Evolutionary conservation across 30 jellyfish, hydroid and myxozoan genomes (phyloP).

Genomic region (Rhopilema esculentum): DNA sequence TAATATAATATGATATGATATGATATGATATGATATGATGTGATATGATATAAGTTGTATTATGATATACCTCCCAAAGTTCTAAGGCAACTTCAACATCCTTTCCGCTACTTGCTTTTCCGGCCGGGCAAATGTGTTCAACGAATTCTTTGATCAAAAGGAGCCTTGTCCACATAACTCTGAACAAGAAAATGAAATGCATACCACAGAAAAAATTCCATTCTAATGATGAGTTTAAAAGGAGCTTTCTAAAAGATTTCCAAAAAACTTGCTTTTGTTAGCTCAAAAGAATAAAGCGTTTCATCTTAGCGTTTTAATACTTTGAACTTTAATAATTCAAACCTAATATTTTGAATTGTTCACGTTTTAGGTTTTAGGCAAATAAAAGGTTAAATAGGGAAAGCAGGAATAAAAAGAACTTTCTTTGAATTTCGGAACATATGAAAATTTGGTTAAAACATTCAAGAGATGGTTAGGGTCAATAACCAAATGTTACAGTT

Average conservation of each 20-base stretch:
- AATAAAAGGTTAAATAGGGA: too few species aligned
- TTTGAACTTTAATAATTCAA: too few species aligned
- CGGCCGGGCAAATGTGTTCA: constrained; percentile 80
- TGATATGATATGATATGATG: background rate
- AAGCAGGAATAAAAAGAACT: too few species aligned
- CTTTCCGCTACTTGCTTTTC: constrained; percentile 9
- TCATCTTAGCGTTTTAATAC: too few species aligned
- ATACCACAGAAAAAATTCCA: background rate
- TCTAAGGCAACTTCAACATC: constrained; percentile 30
- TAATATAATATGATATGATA: too few species aligned
- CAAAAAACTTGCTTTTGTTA: too few species aligned
- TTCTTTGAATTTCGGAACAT: too few species aligned
- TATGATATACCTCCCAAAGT: constrained; percentile 41
- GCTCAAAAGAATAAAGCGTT: too few species aligned
- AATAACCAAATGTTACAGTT: background rate
- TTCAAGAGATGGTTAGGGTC: background rate
- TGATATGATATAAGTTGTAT: background rate
- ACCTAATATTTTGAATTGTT: too few species aligned
- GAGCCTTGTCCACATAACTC: constrained; percentile 47
- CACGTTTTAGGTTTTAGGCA: too few species aligned
- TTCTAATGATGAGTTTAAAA: background rate
- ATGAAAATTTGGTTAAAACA: too few species aligned
- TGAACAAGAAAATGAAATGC: background rate
- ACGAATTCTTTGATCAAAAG: constrained; percentile 43
- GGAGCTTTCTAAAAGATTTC: background rate